phyloP scores from a whole-genome alignment of 1,140 invertebrate genomes.

The Trichonephila inaurata region DNA sequence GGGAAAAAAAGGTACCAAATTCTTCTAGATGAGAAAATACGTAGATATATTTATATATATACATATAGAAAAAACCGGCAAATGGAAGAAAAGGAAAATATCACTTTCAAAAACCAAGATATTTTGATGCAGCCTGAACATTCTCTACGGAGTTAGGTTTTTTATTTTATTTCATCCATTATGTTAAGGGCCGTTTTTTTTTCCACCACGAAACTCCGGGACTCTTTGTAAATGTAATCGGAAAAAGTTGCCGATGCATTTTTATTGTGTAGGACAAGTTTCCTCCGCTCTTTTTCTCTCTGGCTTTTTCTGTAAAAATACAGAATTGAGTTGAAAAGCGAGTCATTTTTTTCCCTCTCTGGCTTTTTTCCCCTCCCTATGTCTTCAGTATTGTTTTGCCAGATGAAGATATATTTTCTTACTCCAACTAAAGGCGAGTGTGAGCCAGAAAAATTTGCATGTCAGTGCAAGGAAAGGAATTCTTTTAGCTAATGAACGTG shows the following conservation, averaged over 20 bases:
- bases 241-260: conserved; percentile 76
- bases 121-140: conserved; percentile 63
- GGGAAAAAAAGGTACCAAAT: conserved; percentile 60
- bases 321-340: conserved; percentile 32
- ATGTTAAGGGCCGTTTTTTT: conserved; percentile 59
- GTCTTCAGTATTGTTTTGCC: conserved; percentile 65
- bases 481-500: not conserved
- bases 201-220: conserved; percentile 21
- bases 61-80: conserved; percentile 34
- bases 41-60: conserved; percentile 46
- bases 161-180: conserved; percentile 67
- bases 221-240: conserved; percentile 74
- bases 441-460: not conserved
- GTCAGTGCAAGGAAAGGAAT: not conserved
- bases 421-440: not conserved
- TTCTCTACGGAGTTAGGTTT: conserved; percentile 43
- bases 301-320: conserved; percentile 58
- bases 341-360: conserved; percentile 3
- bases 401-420: conserved; percentile 75
- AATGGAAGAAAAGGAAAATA: conserved; percentile 72
- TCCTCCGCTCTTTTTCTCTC: not conserved
- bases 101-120: conserved; percentile 72
- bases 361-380: not conserved
- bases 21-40: conserved; percentile 75
- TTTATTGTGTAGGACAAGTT: conserved; percentile 76